phyloP scores from a whole-genome alignment of 2,797 vertebrate species.

The Crenuchus spilurus region DNA sequence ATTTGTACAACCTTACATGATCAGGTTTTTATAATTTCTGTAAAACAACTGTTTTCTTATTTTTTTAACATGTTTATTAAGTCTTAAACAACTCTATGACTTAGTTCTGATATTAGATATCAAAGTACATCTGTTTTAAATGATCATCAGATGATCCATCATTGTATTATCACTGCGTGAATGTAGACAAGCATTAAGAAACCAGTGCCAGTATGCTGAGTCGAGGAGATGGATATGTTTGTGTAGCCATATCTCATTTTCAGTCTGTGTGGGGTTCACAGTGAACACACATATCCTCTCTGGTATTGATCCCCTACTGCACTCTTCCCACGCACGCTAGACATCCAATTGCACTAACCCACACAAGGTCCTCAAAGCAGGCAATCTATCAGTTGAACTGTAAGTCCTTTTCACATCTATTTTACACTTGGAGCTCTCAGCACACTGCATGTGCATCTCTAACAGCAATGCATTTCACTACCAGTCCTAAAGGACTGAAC shows the following conservation, averaged over 20 bases:
- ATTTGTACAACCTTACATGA: too few relatives aligned
- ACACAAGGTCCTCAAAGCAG: background rate
- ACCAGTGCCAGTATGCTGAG: background rate
- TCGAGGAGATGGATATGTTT: background rate
- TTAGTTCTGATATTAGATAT: too few relatives aligned
- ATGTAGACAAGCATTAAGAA: background rate
- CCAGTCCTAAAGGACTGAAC: background rate
- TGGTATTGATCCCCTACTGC: background rate
- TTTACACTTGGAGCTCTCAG: background rate
- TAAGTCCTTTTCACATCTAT: constrained; percentile 10
- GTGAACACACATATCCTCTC: constrained; percentile 6
- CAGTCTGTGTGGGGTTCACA: background rate
- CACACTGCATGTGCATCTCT: background rate
- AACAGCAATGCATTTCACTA: background rate
- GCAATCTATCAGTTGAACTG: constrained; percentile 7
- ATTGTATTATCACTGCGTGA: too few relatives aligned
- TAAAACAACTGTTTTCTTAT: too few relatives aligned
- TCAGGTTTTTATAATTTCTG: too few relatives aligned
- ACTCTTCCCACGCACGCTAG: constrained; percentile 5
- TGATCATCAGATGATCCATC: too few relatives aligned
- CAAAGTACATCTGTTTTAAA: too few relatives aligned
- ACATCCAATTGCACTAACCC: constrained; percentile 13
- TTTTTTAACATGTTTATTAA: too few relatives aligned
- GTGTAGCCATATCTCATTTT: background rate
- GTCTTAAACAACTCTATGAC: too few relatives aligned